phyloP scores from a whole-genome alignment of 2,113 vertebrate species.

The Peucedramus taeniatus region DNA sequence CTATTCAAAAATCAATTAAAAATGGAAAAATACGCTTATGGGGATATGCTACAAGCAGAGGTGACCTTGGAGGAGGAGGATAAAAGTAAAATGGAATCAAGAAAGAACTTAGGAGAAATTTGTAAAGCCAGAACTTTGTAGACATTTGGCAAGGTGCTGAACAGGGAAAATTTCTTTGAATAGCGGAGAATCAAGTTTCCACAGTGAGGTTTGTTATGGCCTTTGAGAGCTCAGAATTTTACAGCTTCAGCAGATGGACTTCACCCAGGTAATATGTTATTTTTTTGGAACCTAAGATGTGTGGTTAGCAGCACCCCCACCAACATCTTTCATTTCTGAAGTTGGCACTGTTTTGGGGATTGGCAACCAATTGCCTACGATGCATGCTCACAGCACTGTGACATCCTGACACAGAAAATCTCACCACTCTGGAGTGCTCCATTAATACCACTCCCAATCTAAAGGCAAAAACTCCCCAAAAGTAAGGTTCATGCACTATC shows the following conservation, averaged over 20 bases:
- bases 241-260: constrained; percentile 65
- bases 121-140: constrained; percentile 9
- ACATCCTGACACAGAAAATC: constrained; percentile 38
- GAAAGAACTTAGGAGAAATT: neutral
- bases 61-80: neutral
- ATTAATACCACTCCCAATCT: neutral
- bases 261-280: constrained; percentile 64
- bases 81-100: constrained; percentile 2
- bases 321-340: constrained; percentile 57
- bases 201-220: constrained; percentile 50
- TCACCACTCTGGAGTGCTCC: neutral
- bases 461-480: neutral
- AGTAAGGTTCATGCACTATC: neutral
- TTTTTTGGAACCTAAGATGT: constrained; percentile 45
- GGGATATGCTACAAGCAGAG: neutral
- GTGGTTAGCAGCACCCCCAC: constrained; percentile 59
- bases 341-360: constrained; percentile 10
- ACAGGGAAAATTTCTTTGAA: constrained; percentile 50
- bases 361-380: constrained; percentile 27
- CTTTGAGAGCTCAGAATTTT: constrained; percentile 51
- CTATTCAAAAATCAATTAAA: neutral
- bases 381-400: constrained; percentile 14
- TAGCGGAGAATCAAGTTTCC: constrained; percentile 52
- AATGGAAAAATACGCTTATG: neutral
- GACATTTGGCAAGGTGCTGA: constrained; percentile 36